Conservation (phyloP, 2,888 invertebrate species). For the Megamerina dolium region DNA sequence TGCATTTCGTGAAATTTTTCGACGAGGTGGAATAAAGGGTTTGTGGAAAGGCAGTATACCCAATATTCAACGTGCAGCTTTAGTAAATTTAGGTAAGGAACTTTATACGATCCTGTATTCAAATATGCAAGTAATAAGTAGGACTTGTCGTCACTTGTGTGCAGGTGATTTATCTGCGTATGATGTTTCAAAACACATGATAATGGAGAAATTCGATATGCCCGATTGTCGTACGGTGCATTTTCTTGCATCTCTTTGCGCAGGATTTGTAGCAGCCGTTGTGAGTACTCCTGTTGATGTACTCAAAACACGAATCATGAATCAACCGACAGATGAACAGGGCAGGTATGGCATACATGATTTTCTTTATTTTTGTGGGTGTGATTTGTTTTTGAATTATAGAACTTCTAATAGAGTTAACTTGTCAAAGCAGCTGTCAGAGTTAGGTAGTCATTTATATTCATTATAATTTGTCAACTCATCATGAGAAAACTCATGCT, state of each 20-base stretch:
- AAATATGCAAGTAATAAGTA: background rate
- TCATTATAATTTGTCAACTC: too few relatives aligned
- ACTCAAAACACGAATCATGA: conserved; percentile 90
- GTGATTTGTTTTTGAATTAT: too few relatives aligned
- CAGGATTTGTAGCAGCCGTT: conserved; percentile 81
- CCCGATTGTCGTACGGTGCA: conserved; percentile 75
- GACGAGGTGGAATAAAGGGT: conserved; percentile 70
- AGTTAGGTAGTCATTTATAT: too few relatives aligned
- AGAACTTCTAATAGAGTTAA: too few relatives aligned
- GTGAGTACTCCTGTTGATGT: conserved; percentile 92
- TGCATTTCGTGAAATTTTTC: conserved; percentile 68
- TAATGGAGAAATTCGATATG: conserved; percentile 66
- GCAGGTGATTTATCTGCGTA: conserved; percentile 74
- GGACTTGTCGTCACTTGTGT: background rate
- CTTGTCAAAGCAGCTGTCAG: too few relatives aligned
- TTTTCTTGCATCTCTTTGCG: conserved; percentile 68
- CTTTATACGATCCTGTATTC: too few relatives aligned
- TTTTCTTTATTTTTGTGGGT: background rate
- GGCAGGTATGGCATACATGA: conserved; percentile 55
- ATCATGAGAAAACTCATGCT: too few relatives aligned
- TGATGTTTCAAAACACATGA: conserved; percentile 74
- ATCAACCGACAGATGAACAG: conserved; percentile 72
- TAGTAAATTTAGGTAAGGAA: conserved; percentile 64
- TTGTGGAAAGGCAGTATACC: conserved; percentile 90
- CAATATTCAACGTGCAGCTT: conserved; percentile 78